phyloP scores from a whole-genome alignment of 2,113 vertebrate species.

The Saccopteryx leptura region DNA sequence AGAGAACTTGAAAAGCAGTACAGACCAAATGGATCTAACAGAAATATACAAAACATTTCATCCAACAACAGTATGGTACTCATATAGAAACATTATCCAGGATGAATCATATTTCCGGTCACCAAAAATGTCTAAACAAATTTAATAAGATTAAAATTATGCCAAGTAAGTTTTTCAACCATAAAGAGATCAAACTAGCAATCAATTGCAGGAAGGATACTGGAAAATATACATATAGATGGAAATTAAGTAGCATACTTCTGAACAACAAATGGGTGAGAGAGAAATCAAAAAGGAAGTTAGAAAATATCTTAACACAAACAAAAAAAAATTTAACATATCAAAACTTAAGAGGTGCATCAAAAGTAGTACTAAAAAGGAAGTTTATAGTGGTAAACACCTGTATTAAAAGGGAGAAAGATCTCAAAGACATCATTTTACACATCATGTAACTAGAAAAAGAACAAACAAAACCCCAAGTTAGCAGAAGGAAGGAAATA shows the following conservation, averaged over 20 bases:
- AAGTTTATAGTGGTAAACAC: neutral
- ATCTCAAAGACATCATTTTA: neutral
- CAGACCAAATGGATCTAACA: neutral
- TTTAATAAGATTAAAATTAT: conserved; percentile 17
- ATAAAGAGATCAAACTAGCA: conserved; percentile 33
- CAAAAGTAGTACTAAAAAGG: neutral
- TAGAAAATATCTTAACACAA: neutral
- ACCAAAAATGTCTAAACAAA: conserved; percentile 30
- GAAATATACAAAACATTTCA: neutral
- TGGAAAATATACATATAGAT: neutral
- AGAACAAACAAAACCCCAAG: neutral
- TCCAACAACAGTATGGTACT: neutral
- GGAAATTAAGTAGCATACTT: neutral
- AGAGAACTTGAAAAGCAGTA: neutral
- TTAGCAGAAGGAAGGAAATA: neutral
- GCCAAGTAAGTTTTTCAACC: neutral
- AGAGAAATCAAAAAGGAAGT: neutral
- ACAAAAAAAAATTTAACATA: conserved; percentile 32
- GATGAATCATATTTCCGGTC: neutral
- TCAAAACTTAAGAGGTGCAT: neutral
- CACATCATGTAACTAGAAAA: neutral
- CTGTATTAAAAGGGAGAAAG: neutral
- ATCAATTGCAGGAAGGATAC: neutral
- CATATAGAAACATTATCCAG: neutral
- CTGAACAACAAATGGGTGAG: neutral